A percentile compares a stretch with the other conserved stretches of the same genome.
Conservation (phyloP, 1,140 invertebrate species). For the Drosophila paulistorum region DNA sequence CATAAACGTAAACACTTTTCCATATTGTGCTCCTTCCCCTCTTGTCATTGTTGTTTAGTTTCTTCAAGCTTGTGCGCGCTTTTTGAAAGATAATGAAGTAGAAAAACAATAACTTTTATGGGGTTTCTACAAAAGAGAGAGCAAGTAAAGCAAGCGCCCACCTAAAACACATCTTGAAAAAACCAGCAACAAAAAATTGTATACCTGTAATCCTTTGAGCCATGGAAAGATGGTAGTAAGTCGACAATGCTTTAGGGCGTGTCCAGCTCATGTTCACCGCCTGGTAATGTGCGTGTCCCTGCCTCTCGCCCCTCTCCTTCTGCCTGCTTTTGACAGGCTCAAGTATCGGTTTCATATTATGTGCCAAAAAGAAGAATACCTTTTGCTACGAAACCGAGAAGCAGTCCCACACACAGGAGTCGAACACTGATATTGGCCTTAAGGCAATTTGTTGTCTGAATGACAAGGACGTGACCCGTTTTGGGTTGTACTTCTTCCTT, state of each 20-base stretch:
- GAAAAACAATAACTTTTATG: conserved; percentile 83
- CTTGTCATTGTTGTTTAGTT: conserved; percentile 1
- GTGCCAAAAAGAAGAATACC: conserved; percentile 22
- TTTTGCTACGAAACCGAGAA: background rate
- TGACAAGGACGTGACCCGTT: conserved; percentile 11
- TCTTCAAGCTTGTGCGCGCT: conserved; percentile 36
- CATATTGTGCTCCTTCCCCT: conserved; percentile 31
- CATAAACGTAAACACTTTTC: conserved; percentile 70
- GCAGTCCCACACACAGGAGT: background rate
- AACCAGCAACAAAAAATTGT: background rate
- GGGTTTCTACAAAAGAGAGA: conserved; percentile 59
- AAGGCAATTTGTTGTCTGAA: conserved; percentile 10
- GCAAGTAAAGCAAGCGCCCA: background rate
- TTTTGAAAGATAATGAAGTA: conserved; percentile 80
- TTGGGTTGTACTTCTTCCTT: background rate
- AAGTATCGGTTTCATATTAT: conserved; percentile 77
- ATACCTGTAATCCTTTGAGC: conserved; percentile 69
- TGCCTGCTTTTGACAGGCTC: conserved; percentile 68
- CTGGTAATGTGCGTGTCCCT: conserved; percentile 7
- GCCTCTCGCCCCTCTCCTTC: background rate
- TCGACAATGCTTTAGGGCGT: conserved; percentile 57
- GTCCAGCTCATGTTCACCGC: conserved; percentile 35
- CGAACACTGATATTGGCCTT: conserved; percentile 2
- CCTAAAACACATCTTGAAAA: background rate
- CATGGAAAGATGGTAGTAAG: conserved; percentile 8